Conservation (phyloP, 2,888 invertebrate species). For the Bruchidius siliquastri region DNA sequence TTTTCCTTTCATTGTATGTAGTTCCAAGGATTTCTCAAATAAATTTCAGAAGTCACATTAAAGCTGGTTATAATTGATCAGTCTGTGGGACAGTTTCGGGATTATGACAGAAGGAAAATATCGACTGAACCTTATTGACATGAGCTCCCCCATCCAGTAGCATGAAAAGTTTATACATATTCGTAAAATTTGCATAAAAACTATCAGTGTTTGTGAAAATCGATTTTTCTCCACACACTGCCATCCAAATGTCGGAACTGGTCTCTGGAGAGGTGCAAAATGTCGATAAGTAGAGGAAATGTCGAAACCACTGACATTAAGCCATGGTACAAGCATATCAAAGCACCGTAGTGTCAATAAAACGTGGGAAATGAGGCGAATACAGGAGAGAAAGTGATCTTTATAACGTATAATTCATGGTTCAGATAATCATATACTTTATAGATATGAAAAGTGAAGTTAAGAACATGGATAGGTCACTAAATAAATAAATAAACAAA, state of each 20-base stretch:
- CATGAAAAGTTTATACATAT: too few relatives aligned
- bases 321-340: constrained; percentile 2
- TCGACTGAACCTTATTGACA: too few relatives aligned
- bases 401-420: neutral
- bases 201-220: neutral
- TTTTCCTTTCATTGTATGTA: too few relatives aligned
- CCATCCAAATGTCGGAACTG: neutral
- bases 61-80: too few relatives aligned
- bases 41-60: too few relatives aligned
- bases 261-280: neutral
- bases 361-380: neutral
- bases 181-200: neutral
- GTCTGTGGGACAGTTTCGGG: too few relatives aligned
- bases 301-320: constrained; percentile 18
- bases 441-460: neutral
- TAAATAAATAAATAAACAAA: too few relatives aligned
- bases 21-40: too few relatives aligned
- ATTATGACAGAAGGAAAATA: too few relatives aligned
- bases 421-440: neutral
- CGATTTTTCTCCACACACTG: neutral
- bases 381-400: neutral
- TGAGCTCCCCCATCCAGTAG: too few relatives aligned
- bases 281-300: constrained; percentile 20
- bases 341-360: constrained; percentile 7
- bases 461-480: too few relatives aligned